Base-by-base conservation (phyloP, 1,140 invertebrate genomes). In the Latrodectus geometricus region DNA sequence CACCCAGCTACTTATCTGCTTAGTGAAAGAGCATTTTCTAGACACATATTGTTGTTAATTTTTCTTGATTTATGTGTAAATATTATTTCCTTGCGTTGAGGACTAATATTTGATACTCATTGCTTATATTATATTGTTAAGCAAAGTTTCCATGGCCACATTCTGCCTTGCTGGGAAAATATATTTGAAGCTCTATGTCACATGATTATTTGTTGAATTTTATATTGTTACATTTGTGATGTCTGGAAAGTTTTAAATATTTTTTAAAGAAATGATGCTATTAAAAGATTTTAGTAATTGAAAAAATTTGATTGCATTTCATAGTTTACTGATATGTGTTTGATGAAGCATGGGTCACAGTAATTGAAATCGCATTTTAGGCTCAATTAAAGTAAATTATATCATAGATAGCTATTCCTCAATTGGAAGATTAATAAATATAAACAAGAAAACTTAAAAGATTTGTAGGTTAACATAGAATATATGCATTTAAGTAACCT, bases 41-140 rank as follows among this genome's bases (percentile, higher is more conserved):
- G 74, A 70, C 50, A 70, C 48, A 66, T 68, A 17, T 48, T 68
- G 61, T 15, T 50, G 20, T 35, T 78, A 73, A 8, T 49, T 15
- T 73, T 73, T 73, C 9, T 15, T 12, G 9, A 9, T 82, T 61
- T 15, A 17, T 4, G 49, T 20, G 61, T 21, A 82, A 82, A 49
- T 82, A 49, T 68, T 82, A 69, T 82, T 82, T 72, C 70, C 21
- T 82, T 11, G 56, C 52, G 56, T 49, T 14, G 48, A 70, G 82
- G 76, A 76, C 82, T 76, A 76, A 84, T 84, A 76, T 84, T 76
- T 76, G 76, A 76, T 84, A 74, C 35, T 15, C 17, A 0, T 61
- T 74, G 35, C 49, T 83, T 83, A 74, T 79, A 72, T 35, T 72
- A 66, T 20, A 65, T n/a, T 66, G 65, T n/a, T n/a, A n/a, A 66